Evolutionary conservation across 2,888 invertebrate genomes (phyloP).

Genomic region (Ischnus inquisitorius): DNA sequence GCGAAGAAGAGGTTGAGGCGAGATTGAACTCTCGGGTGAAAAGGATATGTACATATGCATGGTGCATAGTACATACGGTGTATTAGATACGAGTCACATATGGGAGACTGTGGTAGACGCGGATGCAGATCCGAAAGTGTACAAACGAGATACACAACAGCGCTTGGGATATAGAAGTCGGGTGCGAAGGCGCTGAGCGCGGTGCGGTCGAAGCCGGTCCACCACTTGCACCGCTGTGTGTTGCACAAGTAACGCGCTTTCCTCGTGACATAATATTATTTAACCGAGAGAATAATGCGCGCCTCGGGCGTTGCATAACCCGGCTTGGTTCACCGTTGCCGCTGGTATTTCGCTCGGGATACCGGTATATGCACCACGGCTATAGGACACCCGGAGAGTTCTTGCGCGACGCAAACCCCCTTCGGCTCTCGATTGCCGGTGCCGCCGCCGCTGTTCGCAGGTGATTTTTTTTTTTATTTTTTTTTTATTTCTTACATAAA

Average conservation of each 20-base stretch:
- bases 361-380: constrained; percentile 69
- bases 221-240: constrained; percentile 68
- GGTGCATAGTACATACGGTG: too few relatives aligned
- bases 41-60: neutral
- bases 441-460: constrained; percentile 4
- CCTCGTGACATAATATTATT: constrained; percentile 84
- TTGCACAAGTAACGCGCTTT: constrained; percentile 80
- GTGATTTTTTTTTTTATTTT: constrained; percentile 14
- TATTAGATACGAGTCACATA: neutral
- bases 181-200: constrained; percentile 28
- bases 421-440: constrained; percentile 26
- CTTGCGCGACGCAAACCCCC: constrained; percentile 46
- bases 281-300: constrained; percentile 82
- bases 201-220: constrained; percentile 65
- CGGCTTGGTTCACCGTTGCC: constrained; percentile 65
- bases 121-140: constrained; percentile 64
- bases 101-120: constrained; percentile 36
- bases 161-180: neutral
- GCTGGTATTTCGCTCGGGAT: constrained; percentile 79
- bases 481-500: constrained; percentile 55
- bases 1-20: neutral
- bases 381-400: constrained; percentile 72
- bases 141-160: constrained; percentile 25
- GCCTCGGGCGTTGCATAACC: constrained; percentile 77
- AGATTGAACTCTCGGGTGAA: neutral